Evolutionary conservation across 2,797 vertebrate genomes (phyloP), one percentile per base, ranked within the genome.

Genomic region (Coilia nasus): DNA sequence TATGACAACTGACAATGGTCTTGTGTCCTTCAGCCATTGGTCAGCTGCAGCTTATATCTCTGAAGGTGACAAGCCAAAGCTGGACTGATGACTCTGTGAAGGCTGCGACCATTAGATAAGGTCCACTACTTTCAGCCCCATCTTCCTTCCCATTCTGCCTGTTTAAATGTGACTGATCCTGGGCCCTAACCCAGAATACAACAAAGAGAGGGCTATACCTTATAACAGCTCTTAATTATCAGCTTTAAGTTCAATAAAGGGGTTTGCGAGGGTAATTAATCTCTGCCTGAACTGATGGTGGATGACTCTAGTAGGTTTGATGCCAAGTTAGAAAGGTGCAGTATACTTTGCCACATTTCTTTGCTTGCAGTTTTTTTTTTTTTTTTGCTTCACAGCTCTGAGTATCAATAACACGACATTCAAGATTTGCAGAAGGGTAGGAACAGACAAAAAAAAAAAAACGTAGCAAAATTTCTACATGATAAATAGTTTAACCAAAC

Each of bases 81-180:
- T 78, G 31, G 15, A 41, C 71, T 78, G 31, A 78, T 78, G 71
- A 44, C 71, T 41, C 15, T 78, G 31, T 9, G 35, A 35, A 41
- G 71, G 31, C 71, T 78, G 71, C 4, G 41, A 31, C 71, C 31
- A 78, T 78, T 78, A 78, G 71, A 78, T 78, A 78, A 78, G 71
- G 15, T 78, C 71, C 31, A 21, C 15, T 78, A 78, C 31, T 44
- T 35, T 44, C 71, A 19, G 35, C 31, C 21, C 71, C 31, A 41
- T 78, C 71, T 17, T 44, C 7, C 71, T 21, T 21, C 15, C 41
- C 9, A 31, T 25, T 44, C 71, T 78, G 71, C 15, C 71, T 78
- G 15, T 44, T 78, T 21, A 78, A 78, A 78, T 44, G 71, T 78
- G 71, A 78, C 44, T 41, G 71, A 78, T 78, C 71, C 71, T 7